Evolutionary conservation across 2,113 vertebrate genomes (phyloP).

Genomic region (Guaruba guarouba): DNA sequence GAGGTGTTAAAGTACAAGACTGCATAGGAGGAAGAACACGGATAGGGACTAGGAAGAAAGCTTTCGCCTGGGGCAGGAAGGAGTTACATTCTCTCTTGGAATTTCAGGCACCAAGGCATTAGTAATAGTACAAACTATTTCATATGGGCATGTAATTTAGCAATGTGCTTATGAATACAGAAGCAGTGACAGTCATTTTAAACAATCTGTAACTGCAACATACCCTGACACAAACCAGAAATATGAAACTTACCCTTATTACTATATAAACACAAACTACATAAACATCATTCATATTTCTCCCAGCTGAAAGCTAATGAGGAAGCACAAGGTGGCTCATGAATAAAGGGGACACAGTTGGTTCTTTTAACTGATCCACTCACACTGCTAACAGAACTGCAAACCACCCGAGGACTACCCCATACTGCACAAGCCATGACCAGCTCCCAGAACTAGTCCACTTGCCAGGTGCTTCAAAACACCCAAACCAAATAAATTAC

Average conservation of each 20-base stretch:
- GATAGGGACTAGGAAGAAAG: background rate
- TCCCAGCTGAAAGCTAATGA: background rate
- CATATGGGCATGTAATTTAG: fast-evolving
- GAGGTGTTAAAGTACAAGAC: background rate
- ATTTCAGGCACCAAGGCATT: background rate
- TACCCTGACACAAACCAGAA: background rate
- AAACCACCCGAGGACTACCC: background rate
- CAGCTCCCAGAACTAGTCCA: background rate
- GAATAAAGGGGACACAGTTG: background rate
- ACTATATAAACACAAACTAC: background rate
- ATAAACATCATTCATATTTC: background rate
- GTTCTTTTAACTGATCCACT: background rate
- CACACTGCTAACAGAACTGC: background rate
- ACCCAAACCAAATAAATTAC: background rate
- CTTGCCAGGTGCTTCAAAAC: background rate
- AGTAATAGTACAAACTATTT: background rate
- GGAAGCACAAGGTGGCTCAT: background rate
- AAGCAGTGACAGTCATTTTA: background rate
- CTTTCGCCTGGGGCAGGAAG: background rate
- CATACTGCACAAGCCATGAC: background rate
- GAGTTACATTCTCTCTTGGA: background rate
- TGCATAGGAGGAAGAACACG: fast-evolving
- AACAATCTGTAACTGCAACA: background rate
- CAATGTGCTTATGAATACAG: background rate
- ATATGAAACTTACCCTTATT: background rate